These are phyloP conservation scores for Myopa testacea DNA, from an alignment of 2,888 invertebrate genomes.

Conservation along the genomic window DNA sequence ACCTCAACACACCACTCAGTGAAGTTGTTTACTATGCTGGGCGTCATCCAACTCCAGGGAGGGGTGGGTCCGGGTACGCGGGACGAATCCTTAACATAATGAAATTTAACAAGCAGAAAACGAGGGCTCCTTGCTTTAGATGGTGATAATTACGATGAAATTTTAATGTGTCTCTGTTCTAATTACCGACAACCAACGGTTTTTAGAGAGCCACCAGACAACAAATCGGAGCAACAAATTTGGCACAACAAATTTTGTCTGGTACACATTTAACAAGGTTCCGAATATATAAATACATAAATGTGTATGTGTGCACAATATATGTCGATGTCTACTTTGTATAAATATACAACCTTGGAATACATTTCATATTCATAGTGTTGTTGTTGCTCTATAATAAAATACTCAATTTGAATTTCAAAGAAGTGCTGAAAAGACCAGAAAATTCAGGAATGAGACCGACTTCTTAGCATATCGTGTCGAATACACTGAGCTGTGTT, in stretches of 20 bases:
- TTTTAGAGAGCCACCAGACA: not conserved
- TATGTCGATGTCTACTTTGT: too few species aligned
- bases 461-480: too few species aligned
- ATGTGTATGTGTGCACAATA: not conserved
- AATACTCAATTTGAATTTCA: too few species aligned
- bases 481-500: too few species aligned
- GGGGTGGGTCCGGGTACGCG: not conserved
- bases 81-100: not conserved
- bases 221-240: not conserved
- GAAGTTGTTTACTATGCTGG: too few species aligned
- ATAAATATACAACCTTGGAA: too few species aligned
- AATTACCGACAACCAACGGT: not conserved
- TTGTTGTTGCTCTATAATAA: too few species aligned
- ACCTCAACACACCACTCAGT: too few species aligned
- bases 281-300: not conserved
- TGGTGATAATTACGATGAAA: not conserved
- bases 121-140: not conserved
- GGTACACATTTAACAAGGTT: not conserved
- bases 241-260: not conserved
- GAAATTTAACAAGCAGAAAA: constrained; percentile 1
- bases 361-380: too few species aligned
- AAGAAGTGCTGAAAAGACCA: too few species aligned
- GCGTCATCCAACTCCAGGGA: too few species aligned
- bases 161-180: not conserved
- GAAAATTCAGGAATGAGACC: too few species aligned